Evolutionary conservation across 2,113 vertebrate genomes (phyloP).

Genomic region (Illadopsis cleaveri): DNA sequence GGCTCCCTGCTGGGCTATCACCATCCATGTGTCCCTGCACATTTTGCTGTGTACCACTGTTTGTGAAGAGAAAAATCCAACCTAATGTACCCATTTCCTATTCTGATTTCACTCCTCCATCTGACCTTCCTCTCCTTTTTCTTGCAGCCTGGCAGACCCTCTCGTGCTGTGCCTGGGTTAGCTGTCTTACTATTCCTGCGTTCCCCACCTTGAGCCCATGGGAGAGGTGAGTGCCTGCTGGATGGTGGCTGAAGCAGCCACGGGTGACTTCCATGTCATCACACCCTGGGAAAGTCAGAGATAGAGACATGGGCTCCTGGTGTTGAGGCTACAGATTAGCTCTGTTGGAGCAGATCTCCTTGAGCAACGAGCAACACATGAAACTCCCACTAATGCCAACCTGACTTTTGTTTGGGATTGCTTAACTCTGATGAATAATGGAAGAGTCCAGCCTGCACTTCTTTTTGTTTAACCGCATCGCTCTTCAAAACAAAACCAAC

Average conservation of each 20-base stretch:
- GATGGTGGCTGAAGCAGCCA: neutral
- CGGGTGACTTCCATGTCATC: fast-evolving
- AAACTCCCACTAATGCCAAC: slow-evolving; percentile 18
- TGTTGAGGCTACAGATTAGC: neutral
- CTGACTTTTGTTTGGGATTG: slow-evolving; percentile 41
- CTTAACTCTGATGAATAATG: slow-evolving; percentile 45
- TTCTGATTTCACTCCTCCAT: neutral
- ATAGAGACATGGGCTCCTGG: neutral
- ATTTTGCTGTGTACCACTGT: neutral
- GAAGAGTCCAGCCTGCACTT: neutral
- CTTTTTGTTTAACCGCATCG: neutral
- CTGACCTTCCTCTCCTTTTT: neutral
- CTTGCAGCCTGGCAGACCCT: neutral
- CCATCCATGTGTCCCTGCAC: neutral
- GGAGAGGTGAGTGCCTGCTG: neutral
- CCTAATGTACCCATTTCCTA: neutral
- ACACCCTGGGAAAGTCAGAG: neutral
- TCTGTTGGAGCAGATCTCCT: neutral
- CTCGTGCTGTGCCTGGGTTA: fast-evolving
- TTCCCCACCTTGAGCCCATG: fast-evolving
- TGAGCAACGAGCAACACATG: neutral
- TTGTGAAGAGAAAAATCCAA: neutral
- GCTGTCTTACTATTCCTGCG: neutral
- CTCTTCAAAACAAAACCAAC: slow-evolving; percentile 18
- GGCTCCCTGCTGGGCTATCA: neutral